phyloP scores from a whole-genome alignment of 1,140 invertebrate species.

The Aphidius gifuensis region DNA sequence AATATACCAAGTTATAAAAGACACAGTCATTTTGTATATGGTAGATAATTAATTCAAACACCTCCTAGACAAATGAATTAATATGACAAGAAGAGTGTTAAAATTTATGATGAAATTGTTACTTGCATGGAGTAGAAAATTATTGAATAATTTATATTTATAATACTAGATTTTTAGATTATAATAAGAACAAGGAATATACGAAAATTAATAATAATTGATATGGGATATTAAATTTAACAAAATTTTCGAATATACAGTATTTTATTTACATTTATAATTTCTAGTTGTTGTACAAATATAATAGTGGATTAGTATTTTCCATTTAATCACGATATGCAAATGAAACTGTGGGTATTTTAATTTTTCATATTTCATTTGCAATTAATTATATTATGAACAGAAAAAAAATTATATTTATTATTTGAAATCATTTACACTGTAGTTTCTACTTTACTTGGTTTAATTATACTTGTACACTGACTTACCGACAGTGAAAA shows the following conservation, averaged over 20 bases:
- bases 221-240: not conserved
- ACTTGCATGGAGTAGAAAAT: slow-evolving; percentile 8
- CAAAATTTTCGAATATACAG: slow-evolving; percentile 8
- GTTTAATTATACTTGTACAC: too few relatives aligned
- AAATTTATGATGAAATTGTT: slow-evolving; percentile 18
- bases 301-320: slow-evolving; percentile 26
- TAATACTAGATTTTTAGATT: not conserved
- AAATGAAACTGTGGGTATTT: too few relatives aligned
- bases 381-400: not conserved
- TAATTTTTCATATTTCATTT: not conserved
- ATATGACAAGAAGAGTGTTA: not conserved
- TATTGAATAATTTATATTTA: slow-evolving; percentile 13
- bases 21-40: slow-evolving; percentile 2
- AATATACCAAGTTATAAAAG: not conserved
- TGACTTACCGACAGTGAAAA: too few relatives aligned
- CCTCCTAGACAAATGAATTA: slow-evolving; percentile 11
- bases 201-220: not conserved
- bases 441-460: too few relatives aligned
- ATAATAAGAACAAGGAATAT: not conserved
- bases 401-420: too few relatives aligned
- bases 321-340: not conserved
- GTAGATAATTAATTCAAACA: slow-evolving; percentile 24
- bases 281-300: slow-evolving; percentile 23
- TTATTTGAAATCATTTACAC: too few relatives aligned
- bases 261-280: slow-evolving; percentile 25